These are phyloP conservation scores for Alauda arvensis DNA, from an alignment of 2,797 vertebrate species.

Conservation along the genomic window DNA sequence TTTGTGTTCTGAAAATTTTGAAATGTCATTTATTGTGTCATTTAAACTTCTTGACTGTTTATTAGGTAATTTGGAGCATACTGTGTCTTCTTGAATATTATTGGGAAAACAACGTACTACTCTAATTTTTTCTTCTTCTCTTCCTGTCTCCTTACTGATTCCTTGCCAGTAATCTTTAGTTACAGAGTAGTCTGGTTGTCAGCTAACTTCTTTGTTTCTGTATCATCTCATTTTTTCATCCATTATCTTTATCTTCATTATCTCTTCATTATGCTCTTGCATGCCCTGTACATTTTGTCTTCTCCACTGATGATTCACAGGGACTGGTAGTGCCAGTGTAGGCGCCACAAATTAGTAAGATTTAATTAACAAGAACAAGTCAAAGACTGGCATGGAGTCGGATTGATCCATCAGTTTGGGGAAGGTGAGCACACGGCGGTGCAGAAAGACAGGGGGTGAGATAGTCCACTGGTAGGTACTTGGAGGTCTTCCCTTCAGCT, in stretches of 20 bases:
- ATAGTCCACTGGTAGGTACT: neutral
- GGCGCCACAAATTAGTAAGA: neutral
- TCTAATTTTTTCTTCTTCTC: neutral
- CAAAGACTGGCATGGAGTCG: neutral
- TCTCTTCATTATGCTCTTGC: neutral
- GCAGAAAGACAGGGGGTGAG: neutral
- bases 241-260: neutral
- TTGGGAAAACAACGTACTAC: fast-evolving
- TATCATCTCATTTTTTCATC: neutral
- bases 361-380: neutral
- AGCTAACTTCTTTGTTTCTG: neutral
- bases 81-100: neutral
- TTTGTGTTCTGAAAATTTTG: neutral
- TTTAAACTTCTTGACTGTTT: neutral
- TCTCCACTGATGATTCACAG: neutral
- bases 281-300: neutral
- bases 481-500: neutral
- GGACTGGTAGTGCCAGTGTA: neutral
- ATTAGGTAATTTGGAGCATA: neutral
- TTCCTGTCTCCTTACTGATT: neutral
- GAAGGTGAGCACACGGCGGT: neutral
- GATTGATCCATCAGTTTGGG: neutral
- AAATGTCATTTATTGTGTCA: neutral
- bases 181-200: neutral
- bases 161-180: neutral